These are phyloP conservation scores for Zootoca vivipara DNA, from an alignment of 2,113 vertebrate species.

Conservation along the genomic window DNA sequence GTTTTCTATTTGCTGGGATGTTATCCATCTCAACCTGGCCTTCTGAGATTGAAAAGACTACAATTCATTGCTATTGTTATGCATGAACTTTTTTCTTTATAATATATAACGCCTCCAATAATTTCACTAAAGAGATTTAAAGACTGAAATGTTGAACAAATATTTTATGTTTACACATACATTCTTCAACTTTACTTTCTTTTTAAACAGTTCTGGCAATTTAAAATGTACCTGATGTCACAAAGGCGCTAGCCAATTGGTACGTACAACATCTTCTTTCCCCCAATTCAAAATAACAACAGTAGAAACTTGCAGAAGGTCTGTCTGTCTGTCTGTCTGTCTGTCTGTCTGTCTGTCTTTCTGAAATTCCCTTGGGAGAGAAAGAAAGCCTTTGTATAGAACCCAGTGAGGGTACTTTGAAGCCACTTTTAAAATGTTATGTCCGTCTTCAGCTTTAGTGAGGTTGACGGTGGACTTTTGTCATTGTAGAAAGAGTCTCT, in stretches of 20 bases:
- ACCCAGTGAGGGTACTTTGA: not conserved
- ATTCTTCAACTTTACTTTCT: not conserved
- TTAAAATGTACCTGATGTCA: not conserved
- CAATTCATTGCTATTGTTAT: not conserved
- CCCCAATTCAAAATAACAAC: not conserved
- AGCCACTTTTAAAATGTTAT: not conserved
- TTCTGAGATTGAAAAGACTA: not conserved
- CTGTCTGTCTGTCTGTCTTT: not conserved
- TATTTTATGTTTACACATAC: no score
- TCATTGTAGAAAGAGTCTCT: not conserved
- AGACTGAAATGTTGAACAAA: not conserved
- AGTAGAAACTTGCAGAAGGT: not conserved
- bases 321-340: not conserved
- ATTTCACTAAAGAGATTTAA: not conserved
- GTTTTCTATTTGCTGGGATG: not conserved
- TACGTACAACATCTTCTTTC: no score
- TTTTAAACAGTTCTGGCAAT: no score
- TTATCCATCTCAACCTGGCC: not conserved
- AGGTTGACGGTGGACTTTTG: not conserved
- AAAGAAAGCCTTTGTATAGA: not conserved
- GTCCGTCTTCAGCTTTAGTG: not conserved
- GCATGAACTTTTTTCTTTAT: not conserved
- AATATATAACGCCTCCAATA: not conserved
- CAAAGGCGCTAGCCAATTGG: not conserved
- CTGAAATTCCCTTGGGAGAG: not conserved